Conservation (phyloP, 1,140 invertebrate genomes). For the Galleria mellonella region DNA sequence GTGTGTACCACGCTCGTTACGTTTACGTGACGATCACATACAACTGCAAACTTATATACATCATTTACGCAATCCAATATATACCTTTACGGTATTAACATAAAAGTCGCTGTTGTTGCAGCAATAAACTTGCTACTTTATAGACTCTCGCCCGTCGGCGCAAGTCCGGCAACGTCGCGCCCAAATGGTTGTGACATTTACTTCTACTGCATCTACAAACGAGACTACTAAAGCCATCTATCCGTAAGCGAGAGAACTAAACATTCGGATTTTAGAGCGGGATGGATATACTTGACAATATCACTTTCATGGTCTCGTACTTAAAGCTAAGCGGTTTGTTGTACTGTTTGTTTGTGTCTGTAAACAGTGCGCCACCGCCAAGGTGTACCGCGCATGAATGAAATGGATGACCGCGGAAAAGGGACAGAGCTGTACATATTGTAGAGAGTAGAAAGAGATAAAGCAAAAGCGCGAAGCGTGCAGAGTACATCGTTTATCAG, state of each 20-base stretch:
- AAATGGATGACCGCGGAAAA: slow-evolving; percentile 63
- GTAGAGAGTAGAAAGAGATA: slow-evolving; percentile 30
- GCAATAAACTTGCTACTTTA: slow-evolving; percentile 34
- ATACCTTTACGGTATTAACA: slow-evolving; percentile 15
- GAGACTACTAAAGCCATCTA: slow-evolving; percentile 64
- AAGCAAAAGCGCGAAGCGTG: slow-evolving; percentile 57
- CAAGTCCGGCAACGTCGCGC: slow-evolving; percentile 69
- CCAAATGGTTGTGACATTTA: slow-evolving; percentile 68
- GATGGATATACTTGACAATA: slow-evolving; percentile 65
- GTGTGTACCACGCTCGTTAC: slow-evolving; percentile 62
- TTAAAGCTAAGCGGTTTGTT: slow-evolving; percentile 73
- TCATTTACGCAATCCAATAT: slow-evolving; percentile 28
- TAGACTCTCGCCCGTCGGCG: slow-evolving; percentile 51
- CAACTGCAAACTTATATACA: slow-evolving; percentile 36
- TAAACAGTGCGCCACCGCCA: slow-evolving; percentile 67
- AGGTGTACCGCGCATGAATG: slow-evolving; percentile 74
- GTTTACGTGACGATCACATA: slow-evolving; percentile 66
- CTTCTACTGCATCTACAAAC: slow-evolving; percentile 29
- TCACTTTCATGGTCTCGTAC: slow-evolving; percentile 72
- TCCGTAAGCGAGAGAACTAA: slow-evolving; percentile 24
- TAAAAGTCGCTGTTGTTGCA: slow-evolving; percentile 24
- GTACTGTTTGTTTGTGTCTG: slow-evolving; percentile 75
- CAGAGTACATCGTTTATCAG: slow-evolving; percentile 73
- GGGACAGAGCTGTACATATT: slow-evolving; percentile 28
- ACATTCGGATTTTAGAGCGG: slow-evolving; percentile 54